Percentiles rank a stretch among this genome's conserved stretches.
phyloP scores from a whole-genome alignment of 2,113 vertebrate genomes.

The Heterotis niloticus region DNA sequence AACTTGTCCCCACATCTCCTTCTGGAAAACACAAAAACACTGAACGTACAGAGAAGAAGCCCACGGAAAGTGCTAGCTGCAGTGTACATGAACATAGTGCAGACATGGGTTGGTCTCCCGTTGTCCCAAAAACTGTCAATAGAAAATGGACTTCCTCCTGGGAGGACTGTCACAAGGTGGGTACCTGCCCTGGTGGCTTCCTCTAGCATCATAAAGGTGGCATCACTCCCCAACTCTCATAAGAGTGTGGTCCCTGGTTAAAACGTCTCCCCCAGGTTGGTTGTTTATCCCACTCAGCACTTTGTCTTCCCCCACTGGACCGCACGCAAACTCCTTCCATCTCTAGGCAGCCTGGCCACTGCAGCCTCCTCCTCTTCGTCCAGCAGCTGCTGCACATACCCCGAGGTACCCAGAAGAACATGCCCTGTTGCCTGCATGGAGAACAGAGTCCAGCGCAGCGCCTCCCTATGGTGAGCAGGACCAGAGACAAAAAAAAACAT shows the following conservation, averaged over 20 bases:
- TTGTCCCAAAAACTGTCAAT: not conserved
- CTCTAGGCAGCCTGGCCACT: constrained; percentile 45
- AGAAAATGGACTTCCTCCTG: not conserved
- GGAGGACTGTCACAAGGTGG: not conserved
- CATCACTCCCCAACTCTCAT: not conserved
- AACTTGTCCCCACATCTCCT: not conserved
- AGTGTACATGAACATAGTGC: not conserved
- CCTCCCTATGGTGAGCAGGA: constrained; percentile 66
- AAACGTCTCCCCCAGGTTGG: not conserved
- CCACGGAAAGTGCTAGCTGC: not conserved
- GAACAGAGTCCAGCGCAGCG: constrained; percentile 79
- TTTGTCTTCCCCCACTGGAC: constrained; percentile 49
- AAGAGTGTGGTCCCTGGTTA: not conserved
- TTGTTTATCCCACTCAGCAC: not conserved
- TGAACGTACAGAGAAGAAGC: not conserved
- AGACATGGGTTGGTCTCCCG: not conserved
- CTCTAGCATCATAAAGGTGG: not conserved
- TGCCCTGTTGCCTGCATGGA: constrained; percentile 90
- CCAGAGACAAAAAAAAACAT: not conserved
- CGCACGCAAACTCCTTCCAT: constrained; percentile 50
- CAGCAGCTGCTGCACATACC: constrained; percentile 87
- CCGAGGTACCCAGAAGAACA: constrained; percentile 82
- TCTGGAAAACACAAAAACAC: not conserved
- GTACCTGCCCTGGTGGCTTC: no score
- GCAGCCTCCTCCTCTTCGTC: constrained; percentile 60